Evolutionary conservation across 2,888 invertebrate genomes (phyloP), one percentile per base, ranked within the genome.

Genomic region (Liopterus haemorrhoidalis): DNA sequence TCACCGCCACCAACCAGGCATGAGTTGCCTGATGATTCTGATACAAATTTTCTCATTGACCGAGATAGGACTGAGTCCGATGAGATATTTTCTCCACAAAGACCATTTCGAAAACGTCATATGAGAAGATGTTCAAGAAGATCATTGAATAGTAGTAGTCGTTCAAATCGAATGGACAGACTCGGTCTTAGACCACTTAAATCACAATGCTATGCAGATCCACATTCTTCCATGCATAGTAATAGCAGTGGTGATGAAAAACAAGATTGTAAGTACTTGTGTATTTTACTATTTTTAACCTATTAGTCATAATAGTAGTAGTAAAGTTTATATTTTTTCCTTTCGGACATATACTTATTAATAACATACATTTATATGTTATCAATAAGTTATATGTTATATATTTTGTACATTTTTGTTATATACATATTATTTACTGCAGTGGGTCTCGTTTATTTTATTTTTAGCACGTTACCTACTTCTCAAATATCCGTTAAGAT

Each of bases 111-210:
- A 15, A 30, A 30, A 5, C 12, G 12, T 33, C 35, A 16, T 16
- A 21, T 21, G 12, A 22, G 14, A 9, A 11, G 36, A 30, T 36
- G 41, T 37, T 41, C 41, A 19, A 22, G 31, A 2, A 16, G 15
- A 5, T 28, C 28, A 12, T 12, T 18, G 18, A 27, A 11, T 8
- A 25, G 15, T 18, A 18, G 53, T 54, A 37, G 56, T 62, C 54
- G 57, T 55, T 30, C 53, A 59, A 36, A 57, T 62, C 25, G 60
- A 65, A 49, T 54, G 65, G 48, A 57, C 66, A 11, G 64, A 64
- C 3, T 67, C 65, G 4, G 49, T 5, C 54, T 69, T 20, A 57
- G 69, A 20, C 69, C 69, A n/a, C 61, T 69, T 19, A 64, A 63
- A 38, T 59, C 63, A 31, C 59, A 59, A 52, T 64, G 62, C 22